Evolutionary conservation across 1,140 invertebrate species (phyloP), one percentile per base, ranked within the genome.

Genomic region (Melanaphis sacchari): DNA sequence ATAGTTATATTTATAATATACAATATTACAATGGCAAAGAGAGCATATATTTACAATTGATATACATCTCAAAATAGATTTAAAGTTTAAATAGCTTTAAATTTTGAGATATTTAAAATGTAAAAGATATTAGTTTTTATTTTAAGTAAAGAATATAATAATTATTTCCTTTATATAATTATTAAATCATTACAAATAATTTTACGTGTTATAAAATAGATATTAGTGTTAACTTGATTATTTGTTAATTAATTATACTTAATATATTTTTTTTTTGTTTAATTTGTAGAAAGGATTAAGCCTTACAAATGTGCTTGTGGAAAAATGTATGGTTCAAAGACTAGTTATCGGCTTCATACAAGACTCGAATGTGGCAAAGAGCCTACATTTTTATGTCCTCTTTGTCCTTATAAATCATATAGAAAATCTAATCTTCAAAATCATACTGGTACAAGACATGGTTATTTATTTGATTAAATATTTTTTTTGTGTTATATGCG

Each of bases 281-380:
- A n/a, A 66, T 66, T 8, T 82, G 41, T 49, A 82, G 91, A 41
- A 52, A 52, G 24, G 4, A 18, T 40, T 54, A 84, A 93, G 43
- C 81, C 38, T n/a, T 93, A 84, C 11, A 49, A 93, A 84, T 93
- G 91, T 49, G 76, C 11, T 43, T 94, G 94, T 59, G 94, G 94
- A 31, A 93, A 93, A 84, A 93, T 40, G 84, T 94, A 92, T 49
- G 40, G 66, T 46, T 38, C 46, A 36, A 81, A 41, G 36, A 84
- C 54, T 24, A 89, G 59, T 88, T 94, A 95, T n/a, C 94, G 94
- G 49, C 94, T 95, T 40, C 95, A 96, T 94, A 93, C 95, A 88
- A 94, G 95, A 46, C 95, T 94, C 85, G 95, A 95, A 91, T 95
- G 95, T 92, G 95, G 95, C 21, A 94, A 94, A 81, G 94, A 94